These are phyloP conservation scores for Hipparchia sbordonii DNA, from an alignment of 2,888 invertebrate genomes.

Conservation along the genomic window DNA sequence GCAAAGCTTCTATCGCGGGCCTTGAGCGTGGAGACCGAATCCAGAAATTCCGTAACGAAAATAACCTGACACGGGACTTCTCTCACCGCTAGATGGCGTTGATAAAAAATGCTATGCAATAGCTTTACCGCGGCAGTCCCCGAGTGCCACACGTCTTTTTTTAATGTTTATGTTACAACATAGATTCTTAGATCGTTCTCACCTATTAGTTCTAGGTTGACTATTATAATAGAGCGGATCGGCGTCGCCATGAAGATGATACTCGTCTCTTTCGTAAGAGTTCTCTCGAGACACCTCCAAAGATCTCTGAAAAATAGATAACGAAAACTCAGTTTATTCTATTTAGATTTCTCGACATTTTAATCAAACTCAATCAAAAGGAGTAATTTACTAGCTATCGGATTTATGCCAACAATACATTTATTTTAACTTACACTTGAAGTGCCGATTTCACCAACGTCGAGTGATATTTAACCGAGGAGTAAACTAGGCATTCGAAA, in stretches of 20 bases:
- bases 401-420: not conserved
- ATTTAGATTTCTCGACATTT: too few relatives aligned
- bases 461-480: too few relatives aligned
- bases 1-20: too few relatives aligned
- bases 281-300: constrained; percentile 91
- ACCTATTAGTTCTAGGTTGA: constrained; percentile 89
- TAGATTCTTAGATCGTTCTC: constrained; percentile 47
- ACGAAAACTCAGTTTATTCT: not conserved
- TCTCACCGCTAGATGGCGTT: too few relatives aligned
- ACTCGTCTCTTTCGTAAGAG: constrained; percentile 91
- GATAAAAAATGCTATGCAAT: too few relatives aligned
- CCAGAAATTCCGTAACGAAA: too few relatives aligned
- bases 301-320: constrained; percentile 80
- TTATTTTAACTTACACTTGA: not conserved
- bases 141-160: too few relatives aligned
- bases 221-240: constrained; percentile 94
- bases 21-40: too few relatives aligned
- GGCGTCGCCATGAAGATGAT: constrained; percentile 78
- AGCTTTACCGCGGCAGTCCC: too few relatives aligned
- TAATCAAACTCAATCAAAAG: not conserved
- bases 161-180: not conserved
- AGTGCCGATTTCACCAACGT: too few relatives aligned
- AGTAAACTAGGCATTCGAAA: too few relatives aligned
- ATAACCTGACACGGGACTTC: too few relatives aligned
- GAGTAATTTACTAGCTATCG: not conserved